A percentile compares a stretch with the other conserved stretches of the same genome.
Evolutionary conservation across 1,140 invertebrate species (phyloP).

Genomic region (Harlomillsia oculata): DNA sequence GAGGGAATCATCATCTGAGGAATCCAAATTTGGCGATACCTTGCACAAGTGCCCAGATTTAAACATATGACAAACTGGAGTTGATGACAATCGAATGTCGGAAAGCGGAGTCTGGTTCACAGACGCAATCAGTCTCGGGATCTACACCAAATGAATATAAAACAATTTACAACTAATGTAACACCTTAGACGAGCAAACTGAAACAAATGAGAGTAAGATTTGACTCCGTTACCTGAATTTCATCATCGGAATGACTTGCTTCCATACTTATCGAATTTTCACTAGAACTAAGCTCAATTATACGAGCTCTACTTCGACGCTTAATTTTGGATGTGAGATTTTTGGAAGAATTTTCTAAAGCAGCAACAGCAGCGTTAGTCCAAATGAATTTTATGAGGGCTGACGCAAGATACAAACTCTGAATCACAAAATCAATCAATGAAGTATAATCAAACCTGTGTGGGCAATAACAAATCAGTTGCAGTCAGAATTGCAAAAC

Average conservation of each 20-base stretch:
- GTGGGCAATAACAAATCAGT: not conserved
- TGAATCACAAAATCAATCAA: constrained; percentile 42
- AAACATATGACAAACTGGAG: not conserved
- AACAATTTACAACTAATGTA: not conserved
- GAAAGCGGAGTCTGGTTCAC: no score
- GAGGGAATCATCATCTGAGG: constrained; percentile 29
- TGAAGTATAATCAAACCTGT: not conserved
- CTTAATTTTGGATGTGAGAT: constrained; percentile 1
- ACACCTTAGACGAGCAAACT: not conserved
- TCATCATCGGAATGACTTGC: constrained; percentile 33
- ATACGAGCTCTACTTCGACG: not conserved
- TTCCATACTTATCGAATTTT: constrained; percentile 37
- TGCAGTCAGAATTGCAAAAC: not conserved
- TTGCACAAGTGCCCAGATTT: constrained; percentile 14
- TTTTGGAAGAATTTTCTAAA: constrained; percentile 10
- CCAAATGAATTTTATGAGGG: constrained; percentile 58
- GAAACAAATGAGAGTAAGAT: not conserved
- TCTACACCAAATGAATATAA: not conserved
- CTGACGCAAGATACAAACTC: constrained; percentile 78
- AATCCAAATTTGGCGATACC: constrained; percentile 19
- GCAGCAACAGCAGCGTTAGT: constrained; percentile 27
- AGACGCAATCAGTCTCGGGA: constrained; percentile 5
- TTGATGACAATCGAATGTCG: no score
- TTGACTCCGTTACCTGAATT: constrained; percentile 17
- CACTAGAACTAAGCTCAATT: constrained; percentile 28